Conservation (phyloP, 2,113 vertebrate species). For the Catharus fuscescens region DNA sequence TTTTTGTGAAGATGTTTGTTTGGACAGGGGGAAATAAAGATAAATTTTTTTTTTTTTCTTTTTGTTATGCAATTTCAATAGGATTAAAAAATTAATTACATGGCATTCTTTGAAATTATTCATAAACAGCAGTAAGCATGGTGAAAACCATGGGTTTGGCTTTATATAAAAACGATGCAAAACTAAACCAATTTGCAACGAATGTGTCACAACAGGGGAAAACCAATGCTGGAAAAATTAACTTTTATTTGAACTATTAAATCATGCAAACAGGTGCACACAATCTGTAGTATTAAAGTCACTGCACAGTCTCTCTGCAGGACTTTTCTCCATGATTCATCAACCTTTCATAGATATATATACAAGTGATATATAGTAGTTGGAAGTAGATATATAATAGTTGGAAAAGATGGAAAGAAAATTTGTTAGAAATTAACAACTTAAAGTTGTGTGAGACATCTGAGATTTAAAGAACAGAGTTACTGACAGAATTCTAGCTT, state of each 20-base stretch:
- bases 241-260: neutral
- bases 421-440: neutral
- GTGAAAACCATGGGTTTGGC: neutral
- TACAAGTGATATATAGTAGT: neutral
- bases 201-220: neutral
- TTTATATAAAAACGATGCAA: neutral
- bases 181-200: neutral
- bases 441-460: neutral
- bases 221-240: neutral
- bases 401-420: neutral
- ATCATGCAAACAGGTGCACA: neutral
- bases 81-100: neutral
- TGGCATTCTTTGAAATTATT: neutral
- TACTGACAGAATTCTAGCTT: neutral
- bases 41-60: neutral
- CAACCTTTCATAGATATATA: neutral
- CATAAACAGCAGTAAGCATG: neutral
- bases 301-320: neutral
- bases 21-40: neutral
- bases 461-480: neutral
- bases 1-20: neutral
- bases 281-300: neutral
- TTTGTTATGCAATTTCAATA: neutral
- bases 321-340: neutral
- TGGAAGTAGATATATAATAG: neutral